These are phyloP conservation scores for Microcaecilia unicolor DNA, from an alignment of 2,797 vertebrate genomes.

Conservation along the genomic window DNA sequence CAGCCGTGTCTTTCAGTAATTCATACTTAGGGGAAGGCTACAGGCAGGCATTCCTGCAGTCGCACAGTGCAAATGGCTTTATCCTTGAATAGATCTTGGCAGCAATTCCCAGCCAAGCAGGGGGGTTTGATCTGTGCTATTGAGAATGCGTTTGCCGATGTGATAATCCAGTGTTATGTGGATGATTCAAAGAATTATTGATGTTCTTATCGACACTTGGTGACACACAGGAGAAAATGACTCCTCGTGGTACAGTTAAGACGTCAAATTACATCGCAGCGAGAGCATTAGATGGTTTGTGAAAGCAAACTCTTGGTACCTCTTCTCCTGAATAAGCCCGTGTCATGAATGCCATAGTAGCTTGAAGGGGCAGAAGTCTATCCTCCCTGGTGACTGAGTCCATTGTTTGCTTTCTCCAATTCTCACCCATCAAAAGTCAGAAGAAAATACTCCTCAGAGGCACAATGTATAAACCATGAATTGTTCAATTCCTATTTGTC, in stretches of 20 bases:
- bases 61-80: background rate
- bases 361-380: too few relatives aligned
- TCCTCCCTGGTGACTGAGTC: too few relatives aligned
- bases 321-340: accelerated
- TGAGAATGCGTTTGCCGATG: background rate
- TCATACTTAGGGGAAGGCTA: constrained; percentile 1
- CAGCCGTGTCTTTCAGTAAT: background rate
- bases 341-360: too few relatives aligned
- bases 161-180: background rate
- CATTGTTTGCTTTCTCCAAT: too few relatives aligned
- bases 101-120: background rate
- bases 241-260: background rate
- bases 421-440: too few relatives aligned
- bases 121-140: background rate
- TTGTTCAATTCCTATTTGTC: too few relatives aligned
- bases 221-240: background rate
- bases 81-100: background rate
- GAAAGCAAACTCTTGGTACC: too few relatives aligned
- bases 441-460: too few relatives aligned
- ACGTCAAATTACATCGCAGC: background rate
- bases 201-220: constrained; percentile 1
- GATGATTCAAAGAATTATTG: background rate
- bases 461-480: too few relatives aligned
- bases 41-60: background rate
- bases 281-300: background rate